Percentiles rank a stretch among this genome's conserved stretches.
These are phyloP conservation scores for Habropoda laboriosa DNA, from an alignment of 1,140 invertebrate species.

Conservation along the genomic window DNA sequence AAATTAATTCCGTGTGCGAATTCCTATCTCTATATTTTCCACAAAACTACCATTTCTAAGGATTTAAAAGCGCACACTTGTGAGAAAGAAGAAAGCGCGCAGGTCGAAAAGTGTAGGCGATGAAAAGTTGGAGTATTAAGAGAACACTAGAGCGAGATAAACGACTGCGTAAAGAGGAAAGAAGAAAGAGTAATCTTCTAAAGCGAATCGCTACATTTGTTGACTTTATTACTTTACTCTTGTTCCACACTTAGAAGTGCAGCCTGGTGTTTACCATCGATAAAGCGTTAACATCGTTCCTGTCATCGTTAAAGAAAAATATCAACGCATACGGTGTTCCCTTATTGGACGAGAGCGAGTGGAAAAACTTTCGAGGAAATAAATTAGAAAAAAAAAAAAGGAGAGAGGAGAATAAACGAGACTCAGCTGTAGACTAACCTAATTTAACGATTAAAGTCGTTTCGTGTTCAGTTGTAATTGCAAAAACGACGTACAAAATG, in stretches of 20 bases:
- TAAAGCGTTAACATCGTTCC: background rate
- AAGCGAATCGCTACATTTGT: background rate
- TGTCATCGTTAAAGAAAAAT: background rate
- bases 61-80: too few species aligned
- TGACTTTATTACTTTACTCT: background rate
- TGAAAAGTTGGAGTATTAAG: background rate
- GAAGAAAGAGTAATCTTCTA: background rate
- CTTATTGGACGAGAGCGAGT: background rate
- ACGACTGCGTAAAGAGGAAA: too few species aligned
- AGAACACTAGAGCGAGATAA: too few species aligned
- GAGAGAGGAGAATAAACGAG: too few species aligned
- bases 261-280: background rate
- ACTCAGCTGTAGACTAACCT: too few species aligned
- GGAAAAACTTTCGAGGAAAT: background rate
- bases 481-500: too few species aligned
- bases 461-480: too few species aligned
- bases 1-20: too few species aligned
- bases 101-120: background rate
- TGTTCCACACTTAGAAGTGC: background rate
- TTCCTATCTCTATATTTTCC: too few species aligned
- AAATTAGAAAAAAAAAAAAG: background rate
- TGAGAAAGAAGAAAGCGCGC: too few species aligned
- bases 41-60: too few species aligned
- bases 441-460: too few species aligned
- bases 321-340: background rate